Conservation (phyloP, 1,140 invertebrate genomes). For the Caenorhabditis briggsae region DNA sequence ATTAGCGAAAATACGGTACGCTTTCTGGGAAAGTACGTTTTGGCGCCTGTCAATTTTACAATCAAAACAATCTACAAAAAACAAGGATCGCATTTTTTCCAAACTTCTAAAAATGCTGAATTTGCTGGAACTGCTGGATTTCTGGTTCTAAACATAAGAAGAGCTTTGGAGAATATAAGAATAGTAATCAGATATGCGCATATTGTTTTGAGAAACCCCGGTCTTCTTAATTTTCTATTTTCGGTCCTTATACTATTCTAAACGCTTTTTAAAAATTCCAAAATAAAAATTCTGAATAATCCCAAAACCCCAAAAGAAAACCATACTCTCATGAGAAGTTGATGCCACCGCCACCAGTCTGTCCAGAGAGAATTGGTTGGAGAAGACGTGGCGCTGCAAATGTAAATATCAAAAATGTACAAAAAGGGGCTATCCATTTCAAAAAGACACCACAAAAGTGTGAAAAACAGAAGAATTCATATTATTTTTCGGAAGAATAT, state of each 20-base stretch:
- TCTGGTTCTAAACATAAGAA: not conserved
- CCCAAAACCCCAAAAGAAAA: not conserved
- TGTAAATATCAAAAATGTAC: not conserved
- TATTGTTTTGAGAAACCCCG: not conserved
- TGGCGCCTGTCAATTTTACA: no score
- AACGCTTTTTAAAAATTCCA: not conserved
- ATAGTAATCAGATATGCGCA: slow-evolving; percentile 1
- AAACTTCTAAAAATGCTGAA: no score
- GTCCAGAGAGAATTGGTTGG: slow-evolving; percentile 26
- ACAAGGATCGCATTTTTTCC: no score
- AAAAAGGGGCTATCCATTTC: slow-evolving; percentile 19
- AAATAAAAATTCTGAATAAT: no score
- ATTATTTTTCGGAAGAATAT: not conserved
- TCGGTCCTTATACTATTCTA: no score
- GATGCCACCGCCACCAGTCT: slow-evolving; percentile 48
- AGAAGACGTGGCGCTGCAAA: slow-evolving; percentile 23
- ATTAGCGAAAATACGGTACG: no score
- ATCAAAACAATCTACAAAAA: no score
- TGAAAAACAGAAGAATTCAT: not conserved
- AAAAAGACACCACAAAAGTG: not conserved
- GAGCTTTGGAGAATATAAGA: not conserved
- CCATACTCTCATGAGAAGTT: slow-evolving; percentile 45
- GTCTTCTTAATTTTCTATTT: not conserved
- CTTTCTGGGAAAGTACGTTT: no score
- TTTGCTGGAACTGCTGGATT: no score